Conservation (phyloP, 2,113 vertebrate genomes). For the Sialia sialis region DNA sequence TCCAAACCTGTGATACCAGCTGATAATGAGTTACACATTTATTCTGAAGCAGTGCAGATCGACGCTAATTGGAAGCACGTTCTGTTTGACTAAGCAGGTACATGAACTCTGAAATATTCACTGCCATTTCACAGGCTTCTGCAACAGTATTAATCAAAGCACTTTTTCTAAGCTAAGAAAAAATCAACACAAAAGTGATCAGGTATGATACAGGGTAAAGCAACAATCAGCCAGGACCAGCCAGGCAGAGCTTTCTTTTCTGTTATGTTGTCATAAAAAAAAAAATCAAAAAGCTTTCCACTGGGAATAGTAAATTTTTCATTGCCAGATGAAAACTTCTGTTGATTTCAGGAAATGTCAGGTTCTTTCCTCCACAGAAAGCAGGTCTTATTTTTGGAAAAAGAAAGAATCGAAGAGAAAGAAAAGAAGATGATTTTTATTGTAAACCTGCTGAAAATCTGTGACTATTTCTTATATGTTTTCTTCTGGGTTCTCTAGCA, state of each 20-base stretch:
- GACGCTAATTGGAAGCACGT: conserved; percentile 64
- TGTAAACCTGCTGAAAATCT: not conserved
- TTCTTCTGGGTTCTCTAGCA: not conserved
- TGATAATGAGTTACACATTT: conserved; percentile 66
- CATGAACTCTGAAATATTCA: conserved; percentile 17
- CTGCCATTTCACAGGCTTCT: conserved; percentile 33
- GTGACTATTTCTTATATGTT: not conserved
- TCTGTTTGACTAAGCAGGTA: conserved; percentile 50
- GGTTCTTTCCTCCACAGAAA: not conserved
- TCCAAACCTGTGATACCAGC: conserved; percentile 54
- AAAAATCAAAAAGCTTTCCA: not conserved
- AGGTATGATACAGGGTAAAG: not conserved
- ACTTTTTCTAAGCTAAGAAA: not conserved
- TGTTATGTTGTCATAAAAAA: not conserved
- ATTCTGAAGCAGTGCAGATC: conserved; percentile 51
- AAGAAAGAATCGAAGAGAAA: not conserved
- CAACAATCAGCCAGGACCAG: not conserved
- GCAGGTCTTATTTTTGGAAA: not conserved
- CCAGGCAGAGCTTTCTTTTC: not conserved
- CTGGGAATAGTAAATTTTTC: not conserved
- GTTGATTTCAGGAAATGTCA: not conserved
- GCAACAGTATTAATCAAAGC: not conserved
- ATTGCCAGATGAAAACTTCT: not conserved
- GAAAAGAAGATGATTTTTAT: not conserved
- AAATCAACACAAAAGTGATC: not conserved